These are phyloP conservation scores for Asarcornis scutulata DNA, from an alignment of 2,113 vertebrate genomes.

Conservation along the genomic window DNA sequence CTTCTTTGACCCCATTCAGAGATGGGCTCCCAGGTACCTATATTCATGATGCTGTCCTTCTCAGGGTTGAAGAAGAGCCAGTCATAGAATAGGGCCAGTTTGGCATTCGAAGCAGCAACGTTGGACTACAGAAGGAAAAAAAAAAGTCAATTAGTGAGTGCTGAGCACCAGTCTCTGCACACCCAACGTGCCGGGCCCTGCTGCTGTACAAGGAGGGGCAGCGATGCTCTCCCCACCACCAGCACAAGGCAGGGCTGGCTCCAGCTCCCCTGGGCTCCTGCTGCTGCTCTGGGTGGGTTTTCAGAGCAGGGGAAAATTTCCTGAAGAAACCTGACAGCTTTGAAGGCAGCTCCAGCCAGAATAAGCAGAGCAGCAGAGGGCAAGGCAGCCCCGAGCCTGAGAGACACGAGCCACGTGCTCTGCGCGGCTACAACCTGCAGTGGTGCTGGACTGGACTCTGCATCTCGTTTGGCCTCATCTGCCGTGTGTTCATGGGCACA, in stretches of 20 bases:
- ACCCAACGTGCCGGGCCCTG: fast-evolving
- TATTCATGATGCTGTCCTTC: constrained; percentile 99
- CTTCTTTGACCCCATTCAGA: fast-evolving
- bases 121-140: constrained; percentile 84
- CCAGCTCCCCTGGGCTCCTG: fast-evolving
- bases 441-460: fast-evolving
- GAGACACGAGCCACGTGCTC: background rate
- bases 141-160: fast-evolving
- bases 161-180: fast-evolving
- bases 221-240: background rate
- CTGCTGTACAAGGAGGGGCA: fast-evolving
- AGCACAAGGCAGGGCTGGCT: background rate
- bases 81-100: constrained; percentile 96
- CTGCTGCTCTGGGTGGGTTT: background rate
- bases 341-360: background rate
- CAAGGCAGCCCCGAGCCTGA: too few species aligned
- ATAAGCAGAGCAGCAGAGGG: background rate
- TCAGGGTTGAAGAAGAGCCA: constrained; percentile 99
- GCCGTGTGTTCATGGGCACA: fast-evolving
- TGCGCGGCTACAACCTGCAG: background rate
- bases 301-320: background rate
- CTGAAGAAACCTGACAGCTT: background rate
- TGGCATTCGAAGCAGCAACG: constrained; percentile 95
- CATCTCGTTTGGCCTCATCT: background rate
- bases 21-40: constrained; percentile 75